Percentiles rank a stretch among this genome's conserved stretches.
These are phyloP conservation scores for Plectus sambesii DNA, from an alignment of 1,140 invertebrate genomes.

Conservation along the genomic window DNA sequence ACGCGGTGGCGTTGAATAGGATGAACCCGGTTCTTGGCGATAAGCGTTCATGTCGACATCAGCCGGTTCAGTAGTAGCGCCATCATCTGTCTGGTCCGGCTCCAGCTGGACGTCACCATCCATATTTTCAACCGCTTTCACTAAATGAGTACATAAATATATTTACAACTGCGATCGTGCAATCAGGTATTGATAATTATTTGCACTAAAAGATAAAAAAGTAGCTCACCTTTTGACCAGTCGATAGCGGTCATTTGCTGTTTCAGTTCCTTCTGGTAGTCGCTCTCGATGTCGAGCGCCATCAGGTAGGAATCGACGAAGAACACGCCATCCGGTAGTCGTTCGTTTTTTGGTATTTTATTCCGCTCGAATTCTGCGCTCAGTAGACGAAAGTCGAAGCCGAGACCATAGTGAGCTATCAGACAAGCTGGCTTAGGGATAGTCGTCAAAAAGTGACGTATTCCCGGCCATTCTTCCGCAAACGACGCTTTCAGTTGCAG, in stretches of 20 bases:
- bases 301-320: slow-evolving; percentile 23
- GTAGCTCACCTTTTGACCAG: slow-evolving; percentile 18
- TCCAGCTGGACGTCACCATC: too few species aligned
- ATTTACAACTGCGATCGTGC: too few species aligned
- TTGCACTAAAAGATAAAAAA: too few species aligned
- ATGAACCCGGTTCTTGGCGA: too few species aligned
- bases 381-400: slow-evolving; percentile 29
- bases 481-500: slow-evolving; percentile 23
- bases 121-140: too few species aligned
- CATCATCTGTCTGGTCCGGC: too few species aligned
- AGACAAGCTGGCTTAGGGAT: slow-evolving; percentile 28
- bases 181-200: too few species aligned
- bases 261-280: slow-evolving; percentile 13
- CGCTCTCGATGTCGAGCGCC: slow-evolving; percentile 23
- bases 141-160: too few species aligned
- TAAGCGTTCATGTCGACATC: too few species aligned
- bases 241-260: slow-evolving; percentile 11
- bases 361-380: slow-evolving; percentile 19
- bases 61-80: too few species aligned
- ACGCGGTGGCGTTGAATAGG: too few species aligned
- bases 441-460: slow-evolving; percentile 21
- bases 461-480: slow-evolving; percentile 28
- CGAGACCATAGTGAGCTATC: slow-evolving; percentile 30
- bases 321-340: slow-evolving; percentile 14
- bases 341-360: slow-evolving; percentile 12